These are phyloP conservation scores for Sphyrna mokarran DNA, from an alignment of 2,113 vertebrate species.

Conservation along the genomic window DNA sequence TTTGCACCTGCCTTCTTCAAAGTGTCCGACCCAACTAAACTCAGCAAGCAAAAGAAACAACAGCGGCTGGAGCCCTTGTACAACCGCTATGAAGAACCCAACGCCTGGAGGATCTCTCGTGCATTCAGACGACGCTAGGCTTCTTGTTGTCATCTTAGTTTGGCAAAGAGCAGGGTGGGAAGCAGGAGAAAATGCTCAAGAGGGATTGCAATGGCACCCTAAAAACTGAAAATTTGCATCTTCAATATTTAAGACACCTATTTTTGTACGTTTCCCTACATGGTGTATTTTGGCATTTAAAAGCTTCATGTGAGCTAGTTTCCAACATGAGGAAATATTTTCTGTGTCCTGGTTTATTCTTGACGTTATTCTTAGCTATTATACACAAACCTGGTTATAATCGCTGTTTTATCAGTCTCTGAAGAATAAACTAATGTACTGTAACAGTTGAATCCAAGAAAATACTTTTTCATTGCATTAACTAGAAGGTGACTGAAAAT, in stretches of 20 bases:
- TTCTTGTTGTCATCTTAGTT: not conserved
- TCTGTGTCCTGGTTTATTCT: not conserved
- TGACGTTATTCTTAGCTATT: not conserved
- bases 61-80: slow-evolving; percentile 89
- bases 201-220: not conserved
- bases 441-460: not conserved
- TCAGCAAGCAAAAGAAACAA: slow-evolving; percentile 98
- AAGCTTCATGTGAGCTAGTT: not conserved
- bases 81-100: slow-evolving; percentile 96
- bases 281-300: not conserved
- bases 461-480: not conserved
- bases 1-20: slow-evolving; percentile 96
- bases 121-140: slow-evolving; percentile 82
- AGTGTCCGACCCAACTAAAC: slow-evolving; percentile 90
- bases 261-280: not conserved
- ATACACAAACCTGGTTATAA: not conserved
- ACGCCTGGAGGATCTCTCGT: slow-evolving; percentile 91
- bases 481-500: not conserved
- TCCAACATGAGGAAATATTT: not conserved
- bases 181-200: not conserved
- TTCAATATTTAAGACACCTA: not conserved
- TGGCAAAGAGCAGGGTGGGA: not conserved
- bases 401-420: not conserved
- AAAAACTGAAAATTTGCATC: not conserved
- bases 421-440: not conserved